phyloP scores from a whole-genome alignment of 2,797 vertebrate species.

The Periophthalmus magnuspinnatus region DNA sequence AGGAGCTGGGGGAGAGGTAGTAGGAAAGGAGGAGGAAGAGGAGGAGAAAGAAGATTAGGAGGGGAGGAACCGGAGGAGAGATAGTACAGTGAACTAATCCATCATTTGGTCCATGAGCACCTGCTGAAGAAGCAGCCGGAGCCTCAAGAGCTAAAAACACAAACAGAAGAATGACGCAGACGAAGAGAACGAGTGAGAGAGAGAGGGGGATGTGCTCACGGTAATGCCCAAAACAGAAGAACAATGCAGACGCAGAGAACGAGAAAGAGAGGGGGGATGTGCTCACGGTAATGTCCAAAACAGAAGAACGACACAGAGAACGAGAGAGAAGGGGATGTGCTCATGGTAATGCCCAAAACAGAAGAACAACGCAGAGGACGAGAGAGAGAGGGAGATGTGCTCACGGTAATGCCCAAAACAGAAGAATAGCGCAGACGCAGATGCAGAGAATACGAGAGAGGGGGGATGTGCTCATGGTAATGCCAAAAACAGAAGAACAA shows the following conservation, averaged over 20 bases:
- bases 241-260: not conserved
- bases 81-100: conserved; percentile 54
- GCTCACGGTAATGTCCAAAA: not conserved
- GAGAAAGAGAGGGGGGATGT: too few species aligned
- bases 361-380: not conserved
- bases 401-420: not conserved
- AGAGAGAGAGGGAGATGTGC: not conserved
- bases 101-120: conserved; percentile 63
- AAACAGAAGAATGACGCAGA: not conserved
- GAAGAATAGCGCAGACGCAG: too few species aligned
- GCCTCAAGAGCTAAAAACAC: conserved; percentile 22
- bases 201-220: not conserved
- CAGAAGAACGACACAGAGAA: not conserved
- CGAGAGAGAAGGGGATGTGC: not conserved
- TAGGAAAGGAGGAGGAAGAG: conserved; percentile 13
- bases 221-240: not conserved
- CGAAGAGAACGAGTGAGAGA: not conserved
- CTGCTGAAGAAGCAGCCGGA: conserved; percentile 49
- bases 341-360: not conserved
- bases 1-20: too few species aligned
- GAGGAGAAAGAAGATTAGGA: conserved; percentile 6
- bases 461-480: not conserved
- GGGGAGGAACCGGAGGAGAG: conserved; percentile 22
- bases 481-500: not conserved
- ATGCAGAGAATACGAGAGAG: not conserved